Percentiles rank a stretch among this genome's conserved stretches.
These are phyloP conservation scores for Lathamus discolor DNA, from an alignment of 2,113 vertebrate genomes.

Conservation along the genomic window DNA sequence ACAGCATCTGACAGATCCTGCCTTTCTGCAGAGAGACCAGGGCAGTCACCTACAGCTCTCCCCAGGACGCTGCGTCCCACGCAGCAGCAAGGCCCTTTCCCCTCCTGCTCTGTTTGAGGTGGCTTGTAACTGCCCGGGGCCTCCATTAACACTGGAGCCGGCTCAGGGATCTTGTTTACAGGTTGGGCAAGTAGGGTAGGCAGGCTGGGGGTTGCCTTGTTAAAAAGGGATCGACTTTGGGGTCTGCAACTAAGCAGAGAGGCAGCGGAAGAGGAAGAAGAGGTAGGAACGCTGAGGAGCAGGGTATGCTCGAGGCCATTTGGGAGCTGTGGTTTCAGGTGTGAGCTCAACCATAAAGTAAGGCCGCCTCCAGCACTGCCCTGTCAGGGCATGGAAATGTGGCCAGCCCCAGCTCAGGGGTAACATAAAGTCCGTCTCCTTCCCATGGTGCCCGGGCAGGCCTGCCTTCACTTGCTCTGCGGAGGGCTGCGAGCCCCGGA, in stretches of 20 bases:
- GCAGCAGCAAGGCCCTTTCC: rapidly evolving
- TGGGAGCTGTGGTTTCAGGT: not conserved
- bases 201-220: not conserved
- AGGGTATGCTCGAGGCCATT: not conserved
- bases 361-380: not conserved
- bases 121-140: too few relatives aligned
- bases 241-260: not conserved
- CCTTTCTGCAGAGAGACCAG: rapidly evolving
- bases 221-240: not conserved
- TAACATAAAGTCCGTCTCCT: not conserved
- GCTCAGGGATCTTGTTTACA: not conserved
- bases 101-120: not conserved
- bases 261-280: not conserved
- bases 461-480: not conserved
- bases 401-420: not conserved
- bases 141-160: not conserved
- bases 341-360: not conserved
- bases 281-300: not conserved
- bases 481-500: not conserved
- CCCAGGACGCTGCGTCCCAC: rapidly evolving
- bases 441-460: not conserved
- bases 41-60: not conserved
- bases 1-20: not conserved
- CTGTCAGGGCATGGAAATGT: not conserved
- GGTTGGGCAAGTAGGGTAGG: not conserved